These are phyloP conservation scores for Colostygia pectinataria DNA, from an alignment of 2,888 invertebrate species.

Conservation along the genomic window DNA sequence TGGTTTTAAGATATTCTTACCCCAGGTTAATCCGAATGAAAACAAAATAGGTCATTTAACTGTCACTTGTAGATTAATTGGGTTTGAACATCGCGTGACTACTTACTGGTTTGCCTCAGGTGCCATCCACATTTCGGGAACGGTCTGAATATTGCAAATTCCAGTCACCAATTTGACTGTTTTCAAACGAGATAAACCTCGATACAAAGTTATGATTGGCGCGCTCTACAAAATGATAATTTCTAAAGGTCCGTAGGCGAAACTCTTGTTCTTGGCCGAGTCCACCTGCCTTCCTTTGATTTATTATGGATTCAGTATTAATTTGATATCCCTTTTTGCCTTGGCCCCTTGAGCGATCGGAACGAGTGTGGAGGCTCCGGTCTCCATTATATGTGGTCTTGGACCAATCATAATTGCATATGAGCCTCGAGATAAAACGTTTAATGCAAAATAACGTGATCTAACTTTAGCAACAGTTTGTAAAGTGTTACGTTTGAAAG, in stretches of 20 bases:
- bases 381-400: conserved; percentile 77
- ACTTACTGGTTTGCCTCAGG: conserved; percentile 41
- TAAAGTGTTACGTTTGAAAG: conserved; percentile 24
- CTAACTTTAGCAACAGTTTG: conserved; percentile 40
- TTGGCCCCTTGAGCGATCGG: conserved; percentile 77
- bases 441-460: conserved; percentile 60
- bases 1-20: neutral
- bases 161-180: conserved; percentile 42
- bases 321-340: conserved; percentile 83
- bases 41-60: conserved; percentile 20
- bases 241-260: conserved; percentile 78
- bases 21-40: neutral
- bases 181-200: conserved; percentile 32
- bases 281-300: conserved; percentile 81
- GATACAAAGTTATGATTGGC: conserved; percentile 35
- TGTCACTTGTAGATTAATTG: conserved; percentile 22
- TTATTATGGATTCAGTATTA: conserved; percentile 83
- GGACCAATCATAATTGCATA: conserved; percentile 80
- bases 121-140: conserved; percentile 42
- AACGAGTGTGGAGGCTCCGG: conserved; percentile 66
- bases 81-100: conserved; percentile 50
- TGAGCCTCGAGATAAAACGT: conserved; percentile 69
- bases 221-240: conserved; percentile 64
- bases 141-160: conserved; percentile 57
- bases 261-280: conserved; percentile 68